phyloP scores from a whole-genome alignment of 2,113 vertebrate genomes.

The Cyanistes caeruleus region DNA sequence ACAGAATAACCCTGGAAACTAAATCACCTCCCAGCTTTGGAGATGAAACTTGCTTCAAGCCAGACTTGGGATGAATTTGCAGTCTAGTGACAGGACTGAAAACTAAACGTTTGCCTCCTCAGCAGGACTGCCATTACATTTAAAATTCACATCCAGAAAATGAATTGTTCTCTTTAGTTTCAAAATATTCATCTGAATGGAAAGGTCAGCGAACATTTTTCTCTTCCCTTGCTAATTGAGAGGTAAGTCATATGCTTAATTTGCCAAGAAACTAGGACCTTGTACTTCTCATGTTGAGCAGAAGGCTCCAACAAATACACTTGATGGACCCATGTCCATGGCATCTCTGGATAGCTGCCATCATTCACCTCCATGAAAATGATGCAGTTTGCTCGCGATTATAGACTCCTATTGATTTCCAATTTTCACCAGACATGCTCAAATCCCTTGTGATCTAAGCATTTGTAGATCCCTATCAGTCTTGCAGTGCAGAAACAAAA shows the following conservation, averaged over 20 bases:
- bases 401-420: conserved; percentile 87
- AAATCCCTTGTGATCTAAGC: conserved; percentile 67
- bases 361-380: conserved; percentile 77
- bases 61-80: conserved; percentile 42
- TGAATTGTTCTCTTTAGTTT: neutral
- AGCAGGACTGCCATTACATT: neutral
- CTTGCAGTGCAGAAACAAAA: conserved; percentile 78
- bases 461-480: conserved; percentile 76
- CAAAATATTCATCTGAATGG: neutral
- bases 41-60: conserved; percentile 47
- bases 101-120: conserved; percentile 27
- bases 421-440: conserved; percentile 77
- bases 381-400: conserved; percentile 77
- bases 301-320: conserved; percentile 28
- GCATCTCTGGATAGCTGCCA: conserved; percentile 59
- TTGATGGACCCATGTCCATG: neutral
- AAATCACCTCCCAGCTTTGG: conserved; percentile 49
- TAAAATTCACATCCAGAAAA: conserved; percentile 28
- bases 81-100: conserved; percentile 34
- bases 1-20: conserved; percentile 39
- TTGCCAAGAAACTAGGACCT: conserved; percentile 10
- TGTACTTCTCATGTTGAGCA: conserved; percentile 20
- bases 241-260: conserved; percentile 15
- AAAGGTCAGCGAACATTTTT: conserved; percentile 20
- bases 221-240: conserved; percentile 25